These are phyloP conservation scores for Nebria ingens DNA, from an alignment of 1,140 invertebrate species.

Conservation along the genomic window DNA sequence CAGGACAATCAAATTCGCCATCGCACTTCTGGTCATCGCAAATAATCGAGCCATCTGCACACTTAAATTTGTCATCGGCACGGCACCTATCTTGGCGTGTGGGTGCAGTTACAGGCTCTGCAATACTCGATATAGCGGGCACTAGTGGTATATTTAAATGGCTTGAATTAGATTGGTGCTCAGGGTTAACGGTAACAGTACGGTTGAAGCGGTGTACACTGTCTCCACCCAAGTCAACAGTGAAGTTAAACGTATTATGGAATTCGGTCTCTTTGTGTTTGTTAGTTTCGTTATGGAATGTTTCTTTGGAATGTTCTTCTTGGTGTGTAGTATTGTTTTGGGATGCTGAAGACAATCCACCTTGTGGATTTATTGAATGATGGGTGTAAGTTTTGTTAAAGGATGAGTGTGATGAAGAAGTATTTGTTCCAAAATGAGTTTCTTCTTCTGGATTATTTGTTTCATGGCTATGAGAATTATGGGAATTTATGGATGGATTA, in stretches of 20 bases:
- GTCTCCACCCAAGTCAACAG: neutral
- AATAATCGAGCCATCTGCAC: conserved; percentile 33
- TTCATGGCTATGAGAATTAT: too few relatives aligned
- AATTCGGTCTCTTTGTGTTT: conserved; percentile 1
- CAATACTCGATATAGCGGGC: neutral
- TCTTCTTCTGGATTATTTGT: too few relatives aligned
- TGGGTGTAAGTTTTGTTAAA: too few relatives aligned
- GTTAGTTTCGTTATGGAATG: neutral
- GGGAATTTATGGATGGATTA: too few relatives aligned
- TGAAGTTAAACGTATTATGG: conserved; percentile 12
- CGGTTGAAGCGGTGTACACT: neutral
- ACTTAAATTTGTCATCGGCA: conserved; percentile 43
- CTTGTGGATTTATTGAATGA: neutral
- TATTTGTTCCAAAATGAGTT: too few relatives aligned
- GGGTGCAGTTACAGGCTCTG: conserved; percentile 2
- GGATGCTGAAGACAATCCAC: neutral
- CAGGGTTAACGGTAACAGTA: neutral
- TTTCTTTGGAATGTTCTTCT: neutral
- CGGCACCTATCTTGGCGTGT: conserved; percentile 30
- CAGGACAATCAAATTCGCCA: conserved; percentile 42
- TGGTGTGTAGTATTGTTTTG: too few relatives aligned
- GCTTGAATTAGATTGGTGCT: conserved; percentile 18
- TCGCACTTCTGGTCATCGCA: conserved; percentile 47
- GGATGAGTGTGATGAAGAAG: neutral
- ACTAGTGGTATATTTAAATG: conserved; percentile 13